These are phyloP conservation scores for Furcula furcula DNA, from an alignment of 2,888 invertebrate genomes.

Conservation along the genomic window DNA sequence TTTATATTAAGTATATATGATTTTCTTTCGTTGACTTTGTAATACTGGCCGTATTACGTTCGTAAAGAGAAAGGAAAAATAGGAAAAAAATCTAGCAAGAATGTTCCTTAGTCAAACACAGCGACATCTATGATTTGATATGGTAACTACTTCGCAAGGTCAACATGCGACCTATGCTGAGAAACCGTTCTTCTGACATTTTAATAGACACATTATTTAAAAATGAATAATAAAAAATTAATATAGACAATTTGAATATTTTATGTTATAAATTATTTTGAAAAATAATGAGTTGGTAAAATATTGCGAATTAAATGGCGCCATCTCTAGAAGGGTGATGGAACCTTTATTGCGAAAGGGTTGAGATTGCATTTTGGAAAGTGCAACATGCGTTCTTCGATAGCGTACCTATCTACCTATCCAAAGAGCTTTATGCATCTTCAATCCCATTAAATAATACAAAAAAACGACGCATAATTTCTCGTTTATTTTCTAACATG, in stretches of 20 bases:
- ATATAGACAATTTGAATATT: too few relatives aligned
- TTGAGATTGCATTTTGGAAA: slow-evolving; percentile 37
- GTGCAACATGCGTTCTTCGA: slow-evolving; percentile 44
- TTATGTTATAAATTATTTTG: too few relatives aligned
- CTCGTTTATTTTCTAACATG: neutral
- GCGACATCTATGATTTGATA: slow-evolving; percentile 49
- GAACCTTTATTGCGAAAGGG: slow-evolving; percentile 37
- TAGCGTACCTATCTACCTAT: slow-evolving; percentile 3
- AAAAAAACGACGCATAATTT: neutral
- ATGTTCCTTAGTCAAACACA: slow-evolving; percentile 17
- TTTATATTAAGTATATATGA: too few relatives aligned
- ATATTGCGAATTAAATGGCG: slow-evolving; percentile 24
- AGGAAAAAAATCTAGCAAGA: too few relatives aligned
- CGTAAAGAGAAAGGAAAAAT: too few relatives aligned
- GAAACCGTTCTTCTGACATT: neutral
- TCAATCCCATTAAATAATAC: neutral
- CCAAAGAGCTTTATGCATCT: neutral
- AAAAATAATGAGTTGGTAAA: too few relatives aligned
- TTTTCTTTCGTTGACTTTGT: too few relatives aligned
- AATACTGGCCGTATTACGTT: too few relatives aligned
- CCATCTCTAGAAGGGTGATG: slow-evolving; percentile 60
- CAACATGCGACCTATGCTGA: slow-evolving; percentile 7
- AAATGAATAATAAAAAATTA: too few relatives aligned
- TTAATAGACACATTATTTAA: neutral
- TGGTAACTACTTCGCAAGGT: slow-evolving; percentile 33